Conservation (phyloP, 2,888 invertebrate species). For the Diadromus collaris region DNA sequence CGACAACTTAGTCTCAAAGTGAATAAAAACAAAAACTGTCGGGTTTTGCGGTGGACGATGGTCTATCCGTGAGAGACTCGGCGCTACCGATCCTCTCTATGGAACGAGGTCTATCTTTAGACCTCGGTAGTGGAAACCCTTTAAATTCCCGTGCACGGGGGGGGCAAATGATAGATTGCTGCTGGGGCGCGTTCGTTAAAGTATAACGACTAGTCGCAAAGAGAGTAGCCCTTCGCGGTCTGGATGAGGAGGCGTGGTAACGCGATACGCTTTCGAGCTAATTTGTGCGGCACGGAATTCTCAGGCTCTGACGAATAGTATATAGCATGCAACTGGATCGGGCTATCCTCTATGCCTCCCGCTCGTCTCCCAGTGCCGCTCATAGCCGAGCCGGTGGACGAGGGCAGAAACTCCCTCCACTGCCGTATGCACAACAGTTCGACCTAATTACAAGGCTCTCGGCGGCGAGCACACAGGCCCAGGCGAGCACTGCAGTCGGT, state of each 20-base stretch:
- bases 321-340: neutral
- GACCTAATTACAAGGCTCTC: slow-evolving; percentile 51
- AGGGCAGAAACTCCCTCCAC: neutral
- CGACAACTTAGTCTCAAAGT: neutral
- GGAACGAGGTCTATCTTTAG: slow-evolving; percentile 12
- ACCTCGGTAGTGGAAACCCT: neutral
- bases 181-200: neutral
- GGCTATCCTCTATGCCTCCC: slow-evolving; percentile 9
- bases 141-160: slow-evolving; percentile 8
- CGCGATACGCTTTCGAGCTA: slow-evolving; percentile 43
- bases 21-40: neutral
- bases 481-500: neutral
- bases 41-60: neutral
- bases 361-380: slow-evolving; percentile 9
- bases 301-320: slow-evolving; percentile 12
- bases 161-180: slow-evolving; percentile 27
- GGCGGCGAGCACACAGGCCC: slow-evolving; percentile 6
- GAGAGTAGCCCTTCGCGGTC: neutral
- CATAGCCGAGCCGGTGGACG: slow-evolving; percentile 1
- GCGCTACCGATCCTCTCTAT: neutral
- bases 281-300: slow-evolving; percentile 38
- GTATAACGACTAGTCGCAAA: slow-evolving; percentile 21
- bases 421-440: slow-evolving; percentile 33
- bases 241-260: slow-evolving; percentile 32
- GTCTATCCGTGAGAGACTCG: neutral